phyloP scores from a whole-genome alignment of 1,140 invertebrate genomes.

The Odontomachus brunneus region DNA sequence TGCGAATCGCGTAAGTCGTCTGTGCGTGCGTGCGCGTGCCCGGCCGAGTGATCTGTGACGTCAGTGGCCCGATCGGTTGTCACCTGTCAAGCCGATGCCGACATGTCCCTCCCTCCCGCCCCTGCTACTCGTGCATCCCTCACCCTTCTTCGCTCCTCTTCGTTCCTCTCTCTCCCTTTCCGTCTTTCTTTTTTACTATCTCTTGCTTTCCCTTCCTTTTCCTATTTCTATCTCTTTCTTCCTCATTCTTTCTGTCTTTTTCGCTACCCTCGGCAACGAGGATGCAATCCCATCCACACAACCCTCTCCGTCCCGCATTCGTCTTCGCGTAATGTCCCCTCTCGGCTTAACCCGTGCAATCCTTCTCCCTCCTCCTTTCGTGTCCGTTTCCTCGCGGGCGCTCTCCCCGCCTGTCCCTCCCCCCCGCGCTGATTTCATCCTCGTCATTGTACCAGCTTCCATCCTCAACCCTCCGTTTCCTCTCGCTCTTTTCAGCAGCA shows the following conservation, averaged over 20 bases:
- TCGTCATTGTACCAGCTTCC: slow-evolving; percentile 67
- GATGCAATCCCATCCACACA: slow-evolving; percentile 69
- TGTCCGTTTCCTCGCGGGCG: slow-evolving; percentile 20
- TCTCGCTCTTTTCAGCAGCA: slow-evolving; percentile 66
- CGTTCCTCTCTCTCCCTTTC: not conserved
- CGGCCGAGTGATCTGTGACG: slow-evolving; percentile 74
- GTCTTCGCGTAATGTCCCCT: slow-evolving; percentile 46
- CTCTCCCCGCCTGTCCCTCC: slow-evolving; percentile 34
- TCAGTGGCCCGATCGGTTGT: slow-evolving; percentile 83
- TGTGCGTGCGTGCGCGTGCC: slow-evolving; percentile 45
- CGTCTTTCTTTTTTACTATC: not conserved
- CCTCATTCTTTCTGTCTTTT: slow-evolving; percentile 39
- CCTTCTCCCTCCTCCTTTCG: slow-evolving; percentile 18
- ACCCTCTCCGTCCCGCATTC: not conserved
- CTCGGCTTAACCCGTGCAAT: slow-evolving; percentile 66
- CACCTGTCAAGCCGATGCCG: slow-evolving; percentile 82
- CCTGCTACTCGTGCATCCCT: not conserved
- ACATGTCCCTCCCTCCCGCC: slow-evolving; percentile 70
- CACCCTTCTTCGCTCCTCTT: not conserved
- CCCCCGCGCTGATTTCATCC: slow-evolving; percentile 52
- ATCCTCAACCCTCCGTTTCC: slow-evolving; percentile 64
- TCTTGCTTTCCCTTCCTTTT: not conserved
- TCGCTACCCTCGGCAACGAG: slow-evolving; percentile 55
- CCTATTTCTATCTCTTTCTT: slow-evolving; percentile 1
- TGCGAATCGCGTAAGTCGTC: slow-evolving; percentile 21